phyloP scores from a whole-genome alignment of 2,888 invertebrate species.

The Halictus ligatus region DNA sequence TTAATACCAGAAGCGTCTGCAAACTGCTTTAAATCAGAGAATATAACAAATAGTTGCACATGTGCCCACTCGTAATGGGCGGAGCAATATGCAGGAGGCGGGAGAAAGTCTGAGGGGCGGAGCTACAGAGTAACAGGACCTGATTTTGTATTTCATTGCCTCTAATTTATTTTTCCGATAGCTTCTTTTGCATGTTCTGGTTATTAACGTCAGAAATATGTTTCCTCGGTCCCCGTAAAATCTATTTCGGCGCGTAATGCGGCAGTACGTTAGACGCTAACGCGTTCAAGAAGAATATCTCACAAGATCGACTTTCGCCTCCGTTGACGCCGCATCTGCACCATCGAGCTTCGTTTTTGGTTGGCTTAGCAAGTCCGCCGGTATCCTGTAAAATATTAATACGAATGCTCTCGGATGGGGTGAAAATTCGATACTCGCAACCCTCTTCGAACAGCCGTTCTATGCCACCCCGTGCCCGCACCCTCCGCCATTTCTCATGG shows the following conservation, averaged over 20 bases:
- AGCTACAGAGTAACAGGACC: neutral
- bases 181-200: neutral
- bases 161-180: neutral
- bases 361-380: constrained; percentile 53
- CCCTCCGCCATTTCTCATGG: constrained; percentile 45
- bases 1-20: too few species aligned
- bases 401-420: constrained; percentile 75
- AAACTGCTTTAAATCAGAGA: neutral
- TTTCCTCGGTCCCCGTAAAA: constrained; percentile 15
- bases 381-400: constrained; percentile 79
- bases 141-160: too few species aligned
- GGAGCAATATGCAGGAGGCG: neutral
- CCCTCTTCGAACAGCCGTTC: constrained; percentile 54
- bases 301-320: constrained; percentile 63
- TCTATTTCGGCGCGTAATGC: constrained; percentile 1
- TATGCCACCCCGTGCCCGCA: constrained; percentile 28
- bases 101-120: too few species aligned
- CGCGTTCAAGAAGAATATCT: constrained; percentile 39
- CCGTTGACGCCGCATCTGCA: constrained; percentile 55
- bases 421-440: constrained; percentile 77
- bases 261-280: constrained; percentile 26
- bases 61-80: neutral
- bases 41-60: neutral
- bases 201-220: neutral
- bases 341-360: constrained; percentile 62